Conservation (phyloP, 2,888 invertebrate species). For the Odontothrips loti region DNA sequence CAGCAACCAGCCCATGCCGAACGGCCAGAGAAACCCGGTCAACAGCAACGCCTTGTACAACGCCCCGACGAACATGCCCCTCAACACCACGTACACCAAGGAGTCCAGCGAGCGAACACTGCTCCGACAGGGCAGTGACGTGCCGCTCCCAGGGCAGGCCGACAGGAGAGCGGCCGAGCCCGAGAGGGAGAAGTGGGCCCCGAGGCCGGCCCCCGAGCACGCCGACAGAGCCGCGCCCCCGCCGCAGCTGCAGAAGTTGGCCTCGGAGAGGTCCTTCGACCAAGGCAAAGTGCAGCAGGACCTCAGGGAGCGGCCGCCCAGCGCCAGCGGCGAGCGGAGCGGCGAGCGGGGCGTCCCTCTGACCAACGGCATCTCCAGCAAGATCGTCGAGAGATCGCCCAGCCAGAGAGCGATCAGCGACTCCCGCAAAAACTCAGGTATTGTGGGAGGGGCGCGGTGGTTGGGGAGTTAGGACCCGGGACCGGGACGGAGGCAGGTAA, state of each 20-base stretch:
- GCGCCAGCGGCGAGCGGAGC: not conserved
- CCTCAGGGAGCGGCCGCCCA: not conserved
- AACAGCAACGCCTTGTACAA: not conserved
- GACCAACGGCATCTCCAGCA: constrained; percentile 13
- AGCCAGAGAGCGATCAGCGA: not conserved
- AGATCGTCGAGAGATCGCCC: not conserved
- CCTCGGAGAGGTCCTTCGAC: constrained; percentile 8
- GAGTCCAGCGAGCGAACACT: not conserved
- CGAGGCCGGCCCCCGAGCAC: not conserved
- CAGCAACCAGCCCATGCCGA: not conserved
- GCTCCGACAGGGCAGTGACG: not conserved
- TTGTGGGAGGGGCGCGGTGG: not conserved
- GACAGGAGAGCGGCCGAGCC: not conserved
- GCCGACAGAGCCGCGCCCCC: not conserved
- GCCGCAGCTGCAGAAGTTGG: not conserved
- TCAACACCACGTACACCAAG: constrained; percentile 19
- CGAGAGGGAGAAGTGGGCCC: not conserved
- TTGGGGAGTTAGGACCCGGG: too few relatives aligned
- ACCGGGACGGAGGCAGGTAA: not conserved
- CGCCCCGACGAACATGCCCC: not conserved
- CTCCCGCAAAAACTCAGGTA: not conserved
- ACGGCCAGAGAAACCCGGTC: not conserved
- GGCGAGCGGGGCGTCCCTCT: not conserved
- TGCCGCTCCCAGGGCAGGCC: not conserved
- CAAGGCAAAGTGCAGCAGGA: not conserved